phyloP scores from a whole-genome alignment of 2,888 invertebrate genomes.

The Xylota segnis region DNA sequence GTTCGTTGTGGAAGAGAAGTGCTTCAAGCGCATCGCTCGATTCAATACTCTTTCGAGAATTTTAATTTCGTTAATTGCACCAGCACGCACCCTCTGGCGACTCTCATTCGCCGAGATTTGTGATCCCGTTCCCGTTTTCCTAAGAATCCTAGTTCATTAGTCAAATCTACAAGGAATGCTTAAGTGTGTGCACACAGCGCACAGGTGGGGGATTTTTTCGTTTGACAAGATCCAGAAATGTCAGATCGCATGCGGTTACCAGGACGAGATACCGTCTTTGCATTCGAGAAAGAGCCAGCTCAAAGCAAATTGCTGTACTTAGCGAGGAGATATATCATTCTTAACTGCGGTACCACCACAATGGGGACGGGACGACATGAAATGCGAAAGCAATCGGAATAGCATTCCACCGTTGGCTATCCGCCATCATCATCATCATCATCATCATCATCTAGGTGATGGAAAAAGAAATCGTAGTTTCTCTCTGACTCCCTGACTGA shows the following conservation, averaged over 20 bases:
- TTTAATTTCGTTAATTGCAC: constrained; percentile 68
- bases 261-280: constrained; percentile 18
- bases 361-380: constrained; percentile 57
- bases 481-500: constrained; percentile 48
- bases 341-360: constrained; percentile 43
- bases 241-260: constrained; percentile 52
- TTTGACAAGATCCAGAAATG: constrained; percentile 43
- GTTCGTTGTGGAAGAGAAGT: constrained; percentile 36
- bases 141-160: constrained; percentile 59
- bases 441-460: constrained; percentile 50
- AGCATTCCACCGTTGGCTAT: constrained; percentile 69
- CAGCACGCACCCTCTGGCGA: constrained; percentile 28
- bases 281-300: constrained; percentile 34
- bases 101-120: constrained; percentile 26
- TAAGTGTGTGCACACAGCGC: constrained; percentile 14
- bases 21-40: constrained; percentile 33
- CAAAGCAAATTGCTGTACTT: constrained; percentile 66
- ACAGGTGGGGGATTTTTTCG: constrained; percentile 43
- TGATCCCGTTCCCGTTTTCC: constrained; percentile 17
- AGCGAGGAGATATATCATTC: constrained; percentile 49
- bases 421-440: constrained; percentile 40
- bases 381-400: constrained; percentile 70
- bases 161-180: constrained; percentile 22
- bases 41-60: constrained; percentile 40
- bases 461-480: constrained; percentile 28